Percentiles rank a stretch among this genome's conserved stretches.
Evolutionary conservation across 92 coral and sea anemone species (phyloP).

Genomic region (Virgularia gustaviana): DNA sequence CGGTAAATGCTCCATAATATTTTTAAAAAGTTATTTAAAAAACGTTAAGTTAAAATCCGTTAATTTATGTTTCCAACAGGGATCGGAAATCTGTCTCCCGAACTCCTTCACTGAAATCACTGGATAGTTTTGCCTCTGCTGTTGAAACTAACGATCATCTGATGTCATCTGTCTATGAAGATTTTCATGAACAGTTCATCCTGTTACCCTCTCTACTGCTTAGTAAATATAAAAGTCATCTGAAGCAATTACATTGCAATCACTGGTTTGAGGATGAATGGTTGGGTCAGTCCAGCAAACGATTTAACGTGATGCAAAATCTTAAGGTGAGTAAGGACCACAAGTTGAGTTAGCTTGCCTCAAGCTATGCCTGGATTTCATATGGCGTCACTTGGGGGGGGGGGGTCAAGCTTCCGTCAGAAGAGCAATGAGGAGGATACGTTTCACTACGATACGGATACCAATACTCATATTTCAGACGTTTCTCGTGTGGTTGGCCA

Average conservation of each 20-base stretch:
- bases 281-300: slow-evolving; percentile 53
- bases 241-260: slow-evolving; percentile 76
- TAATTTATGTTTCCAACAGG: slow-evolving; percentile 12
- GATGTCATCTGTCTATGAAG: slow-evolving; percentile 61
- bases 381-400: too few species aligned
- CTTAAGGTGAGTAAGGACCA: slow-evolving; percentile 67
- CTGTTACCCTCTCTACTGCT: slow-evolving; percentile 73
- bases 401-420: too few species aligned
- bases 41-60: too few species aligned
- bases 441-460: too few species aligned
- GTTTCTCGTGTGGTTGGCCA: too few species aligned
- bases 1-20: too few species aligned
- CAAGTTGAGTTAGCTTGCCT: background rate
- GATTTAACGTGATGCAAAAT: slow-evolving; percentile 75
- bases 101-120: slow-evolving; percentile 20
- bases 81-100: slow-evolving; percentile 58
- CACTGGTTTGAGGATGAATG: slow-evolving; percentile 73
- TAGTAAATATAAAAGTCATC: slow-evolving; percentile 75
- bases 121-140: slow-evolving; percentile 73
- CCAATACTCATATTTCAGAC: too few species aligned
- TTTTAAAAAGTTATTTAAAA: too few species aligned
- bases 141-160: slow-evolving; percentile 74
- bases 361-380: too few species aligned
- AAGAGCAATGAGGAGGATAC: too few species aligned
- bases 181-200: slow-evolving; percentile 68